Conservation (phyloP, 2,113 vertebrate genomes). For the Himantopus leucocephalus region DNA sequence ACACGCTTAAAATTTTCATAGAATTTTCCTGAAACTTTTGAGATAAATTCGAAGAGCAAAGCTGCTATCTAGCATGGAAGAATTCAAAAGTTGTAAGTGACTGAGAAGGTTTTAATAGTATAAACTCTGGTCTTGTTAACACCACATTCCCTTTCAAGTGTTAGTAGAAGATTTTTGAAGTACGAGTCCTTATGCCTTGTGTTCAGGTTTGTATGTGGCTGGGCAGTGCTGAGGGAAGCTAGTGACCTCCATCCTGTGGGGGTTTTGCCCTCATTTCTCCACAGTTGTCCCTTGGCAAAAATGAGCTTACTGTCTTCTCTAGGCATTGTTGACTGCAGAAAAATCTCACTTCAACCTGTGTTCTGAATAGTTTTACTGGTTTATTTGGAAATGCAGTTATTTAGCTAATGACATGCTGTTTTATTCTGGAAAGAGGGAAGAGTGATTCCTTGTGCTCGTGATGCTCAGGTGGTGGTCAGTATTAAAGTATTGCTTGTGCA, state of each 20-base stretch:
- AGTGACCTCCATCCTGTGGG: neutral
- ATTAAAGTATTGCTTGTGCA: neutral
- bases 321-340: neutral
- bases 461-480: neutral
- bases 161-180: neutral
- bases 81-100: neutral
- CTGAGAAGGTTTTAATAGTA: neutral
- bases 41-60: neutral
- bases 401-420: neutral
- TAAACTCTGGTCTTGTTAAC: neutral
- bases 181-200: neutral
- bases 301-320: neutral
- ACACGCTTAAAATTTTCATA: neutral
- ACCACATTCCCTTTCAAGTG: neutral
- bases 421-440: neutral
- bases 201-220: neutral
- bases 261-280: neutral
- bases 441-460: neutral
- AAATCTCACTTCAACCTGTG: neutral
- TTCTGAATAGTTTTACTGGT: neutral
- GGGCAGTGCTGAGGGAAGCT: neutral
- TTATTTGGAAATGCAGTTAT: neutral
- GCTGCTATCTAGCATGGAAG: neutral
- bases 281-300: neutral
- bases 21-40: neutral